Conservation (phyloP, 2,797 vertebrate genomes). For the Leucoraja ocellata region DNA sequence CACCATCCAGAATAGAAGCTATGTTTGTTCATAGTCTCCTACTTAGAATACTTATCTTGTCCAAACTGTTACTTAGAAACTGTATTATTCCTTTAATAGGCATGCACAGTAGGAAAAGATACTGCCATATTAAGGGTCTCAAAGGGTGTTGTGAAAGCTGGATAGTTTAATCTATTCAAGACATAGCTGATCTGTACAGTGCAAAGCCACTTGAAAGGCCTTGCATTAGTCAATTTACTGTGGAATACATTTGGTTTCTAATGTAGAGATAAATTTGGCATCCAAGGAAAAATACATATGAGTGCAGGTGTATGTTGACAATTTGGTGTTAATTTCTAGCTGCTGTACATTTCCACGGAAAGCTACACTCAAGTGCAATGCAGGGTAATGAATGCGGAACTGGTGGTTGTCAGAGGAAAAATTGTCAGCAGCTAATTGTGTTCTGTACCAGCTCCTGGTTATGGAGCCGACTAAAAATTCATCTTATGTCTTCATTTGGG, state of each 20-base stretch:
- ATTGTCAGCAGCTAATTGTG: not conserved
- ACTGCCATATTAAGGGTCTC: not conserved
- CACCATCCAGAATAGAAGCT: not conserved
- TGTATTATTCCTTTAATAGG: not conserved
- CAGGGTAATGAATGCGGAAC: not conserved
- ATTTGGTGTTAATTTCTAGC: not conserved
- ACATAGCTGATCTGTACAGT: not conserved
- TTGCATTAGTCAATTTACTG: not conserved
- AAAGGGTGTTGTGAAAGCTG: not conserved
- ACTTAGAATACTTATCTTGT: not conserved
- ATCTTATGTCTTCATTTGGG: too few relatives aligned
- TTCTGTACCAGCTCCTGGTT: not conserved
- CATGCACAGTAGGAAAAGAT: not conserved
- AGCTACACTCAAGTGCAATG: not conserved
- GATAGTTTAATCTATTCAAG: not conserved
- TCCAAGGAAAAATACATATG: not conserved
- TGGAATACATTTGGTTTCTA: not conserved
- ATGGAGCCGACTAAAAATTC: too few relatives aligned
- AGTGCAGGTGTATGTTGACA: not conserved
- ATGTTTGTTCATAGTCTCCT: not conserved
- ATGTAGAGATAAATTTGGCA: not conserved
- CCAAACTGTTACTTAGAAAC: not conserved
- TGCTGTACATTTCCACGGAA: not conserved
- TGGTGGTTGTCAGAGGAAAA: not conserved
- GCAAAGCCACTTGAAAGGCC: not conserved